Base-by-base conservation (phyloP, 2,888 invertebrate genomes). In the Brachycybe producta region DNA sequence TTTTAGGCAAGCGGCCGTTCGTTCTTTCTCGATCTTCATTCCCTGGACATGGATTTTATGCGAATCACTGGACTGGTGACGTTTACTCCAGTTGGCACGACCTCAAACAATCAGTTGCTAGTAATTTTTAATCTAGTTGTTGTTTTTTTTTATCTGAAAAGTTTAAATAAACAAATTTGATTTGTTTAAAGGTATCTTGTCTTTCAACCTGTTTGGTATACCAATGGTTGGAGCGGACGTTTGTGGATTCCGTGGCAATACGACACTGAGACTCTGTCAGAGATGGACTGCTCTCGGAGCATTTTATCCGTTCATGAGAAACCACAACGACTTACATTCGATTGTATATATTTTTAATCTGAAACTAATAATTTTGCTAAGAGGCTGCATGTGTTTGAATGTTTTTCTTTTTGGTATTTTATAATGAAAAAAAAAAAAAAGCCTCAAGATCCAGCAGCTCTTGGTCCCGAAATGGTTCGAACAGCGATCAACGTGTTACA, bases 261-360 rank as follows among this genome's bases (percentile, higher is more conserved):
- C 85, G 0, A 81, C 82, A 0, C 70, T 66, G 4, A 70, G 78
- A 36, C 67, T 87, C 17, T 87, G 87, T 68, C 78, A 77, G 61
- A 72, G 87, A 0, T 88, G 87, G 87, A 79, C 79, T 73, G 84
- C 86, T 64, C 73, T 87, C 5, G 87, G 87, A 0, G 85, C 87
- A 0, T 87, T 87, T 69, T 87, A 87, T 63, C 85, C 87, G 0
- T 87, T 87, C 69, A 77, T 83, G 0, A 73, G 88, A 60, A 87
- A 84, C 66, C 87, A 88, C 61, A 87, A 87, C 66, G 76, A 54
- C 24, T 47, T 57, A n/a, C n/a, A n/a, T n/a, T n/a, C n/a, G n/a
- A n/a, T n/a, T n/a, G n/a, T n/a, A n/a, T n/a, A n/a, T n/a, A n/a
- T n/a, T n/a, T n/a, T n/a, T n/a, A n/a, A n/a, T n/a, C n/a, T n/a